A percentile compares a stretch with the other conserved stretches of the same genome.
Conservation (phyloP, 1,140 invertebrate species). For the Drosophila biarmipes region DNA sequence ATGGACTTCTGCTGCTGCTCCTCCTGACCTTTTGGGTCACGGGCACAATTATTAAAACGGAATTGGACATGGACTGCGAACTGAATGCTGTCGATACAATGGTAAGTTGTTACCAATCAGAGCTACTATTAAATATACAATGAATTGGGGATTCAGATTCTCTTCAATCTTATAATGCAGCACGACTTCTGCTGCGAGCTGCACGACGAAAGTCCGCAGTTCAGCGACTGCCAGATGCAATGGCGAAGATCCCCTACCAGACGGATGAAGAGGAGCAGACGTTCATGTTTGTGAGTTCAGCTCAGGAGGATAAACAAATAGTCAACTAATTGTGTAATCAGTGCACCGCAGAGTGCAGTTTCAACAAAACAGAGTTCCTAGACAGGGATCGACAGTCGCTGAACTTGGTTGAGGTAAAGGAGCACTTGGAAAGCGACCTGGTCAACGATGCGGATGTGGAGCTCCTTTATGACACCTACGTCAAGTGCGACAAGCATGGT, state of each 20-base stretch:
- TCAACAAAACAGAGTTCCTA: constrained; percentile 57
- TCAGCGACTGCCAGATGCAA: constrained; percentile 48
- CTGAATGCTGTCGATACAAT: constrained; percentile 55
- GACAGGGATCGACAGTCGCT: constrained; percentile 52
- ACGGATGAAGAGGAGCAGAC: constrained; percentile 56
- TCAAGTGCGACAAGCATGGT: constrained; percentile 68
- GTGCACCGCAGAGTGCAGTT: constrained; percentile 65
- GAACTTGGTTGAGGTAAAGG: constrained; percentile 25
- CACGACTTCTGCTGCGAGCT: constrained; percentile 73
- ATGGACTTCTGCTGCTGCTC: constrained; percentile 14
- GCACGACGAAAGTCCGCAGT: constrained; percentile 56
- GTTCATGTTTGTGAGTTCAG: constrained; percentile 61
- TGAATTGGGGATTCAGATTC: neutral
- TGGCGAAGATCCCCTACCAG: constrained; percentile 52
- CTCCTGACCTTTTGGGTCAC: neutral
- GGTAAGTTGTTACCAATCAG: constrained; percentile 34
- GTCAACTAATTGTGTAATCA: neutral
- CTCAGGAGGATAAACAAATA: too few relatives aligned
- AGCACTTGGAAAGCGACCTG: constrained; percentile 52
- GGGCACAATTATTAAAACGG: constrained; percentile 23
- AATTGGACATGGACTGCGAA: constrained; percentile 61
- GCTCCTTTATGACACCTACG: constrained; percentile 55
- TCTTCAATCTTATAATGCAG: constrained; percentile 8
- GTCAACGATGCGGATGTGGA: constrained; percentile 37
- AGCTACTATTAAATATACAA: too few relatives aligned